These are phyloP conservation scores for Patiria pectinifera DNA, from an alignment of 53 echinoderm and acorn worm genomes.

Conservation along the genomic window DNA sequence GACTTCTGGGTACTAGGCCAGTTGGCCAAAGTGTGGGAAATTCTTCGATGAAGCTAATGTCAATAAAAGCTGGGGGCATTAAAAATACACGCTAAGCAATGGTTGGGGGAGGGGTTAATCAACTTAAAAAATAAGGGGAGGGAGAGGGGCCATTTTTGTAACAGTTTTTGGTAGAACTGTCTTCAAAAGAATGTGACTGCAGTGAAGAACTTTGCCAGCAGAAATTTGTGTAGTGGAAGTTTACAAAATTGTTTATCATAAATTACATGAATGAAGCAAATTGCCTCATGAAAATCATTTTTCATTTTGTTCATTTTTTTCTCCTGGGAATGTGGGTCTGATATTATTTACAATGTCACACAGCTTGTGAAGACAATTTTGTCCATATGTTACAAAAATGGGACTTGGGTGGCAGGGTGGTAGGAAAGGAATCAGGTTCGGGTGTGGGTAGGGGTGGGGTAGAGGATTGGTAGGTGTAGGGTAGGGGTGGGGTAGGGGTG, in stretches of 20 bases:
- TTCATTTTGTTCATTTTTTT: not conserved
- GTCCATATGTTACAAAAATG: not conserved
- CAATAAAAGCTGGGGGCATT: slow-evolving; percentile 5
- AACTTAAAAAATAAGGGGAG: not conserved
- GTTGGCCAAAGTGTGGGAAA: not conserved
- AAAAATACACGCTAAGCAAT: slow-evolving; percentile 51
- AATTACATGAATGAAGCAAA: not conserved
- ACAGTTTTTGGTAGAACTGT: not conserved
- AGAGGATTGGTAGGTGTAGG: not conserved
- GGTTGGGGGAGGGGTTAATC: slow-evolving; percentile 19
- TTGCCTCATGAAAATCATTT: not conserved
- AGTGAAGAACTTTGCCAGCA: not conserved
- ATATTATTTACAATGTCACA: not conserved
- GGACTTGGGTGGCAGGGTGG: not conserved
- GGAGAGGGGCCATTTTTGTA: not conserved
- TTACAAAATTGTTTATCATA: not conserved
- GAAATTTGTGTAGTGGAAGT: not conserved
- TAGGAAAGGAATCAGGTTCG: not conserved
- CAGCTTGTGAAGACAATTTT: not conserved
- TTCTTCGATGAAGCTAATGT: not conserved
- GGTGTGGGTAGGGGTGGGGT: not conserved
- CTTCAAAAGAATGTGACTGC: not conserved
- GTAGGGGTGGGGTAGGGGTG: not conserved
- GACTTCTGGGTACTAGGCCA: not conserved
- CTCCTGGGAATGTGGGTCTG: not conserved